phyloP scores from a whole-genome alignment of 2,113 vertebrate genomes.

The Engraulis encrasicolus region DNA sequence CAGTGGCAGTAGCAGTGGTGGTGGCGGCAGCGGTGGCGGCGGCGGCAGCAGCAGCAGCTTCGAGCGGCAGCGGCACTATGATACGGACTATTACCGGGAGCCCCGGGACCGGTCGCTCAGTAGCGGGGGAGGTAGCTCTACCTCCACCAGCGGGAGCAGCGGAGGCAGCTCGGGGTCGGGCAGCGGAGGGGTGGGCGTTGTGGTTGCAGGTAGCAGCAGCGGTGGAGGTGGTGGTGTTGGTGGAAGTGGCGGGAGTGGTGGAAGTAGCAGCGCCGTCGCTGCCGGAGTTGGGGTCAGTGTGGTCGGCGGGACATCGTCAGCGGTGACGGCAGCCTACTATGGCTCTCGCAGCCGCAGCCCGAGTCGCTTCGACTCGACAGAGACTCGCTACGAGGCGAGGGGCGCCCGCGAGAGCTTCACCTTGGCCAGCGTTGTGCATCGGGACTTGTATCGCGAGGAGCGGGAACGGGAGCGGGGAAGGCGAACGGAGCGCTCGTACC shows the following conservation, averaged over 20 bases:
- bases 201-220: constrained; percentile 76
- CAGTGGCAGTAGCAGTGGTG: constrained; percentile 81
- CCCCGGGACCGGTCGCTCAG: constrained; percentile 90
- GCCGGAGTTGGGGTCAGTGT: constrained; percentile 64
- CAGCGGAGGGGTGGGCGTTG: constrained; percentile 70
- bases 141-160: constrained; percentile 41
- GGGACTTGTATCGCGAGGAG: constrained; percentile 96
- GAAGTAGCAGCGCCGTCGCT: constrained; percentile 80
- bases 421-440: constrained; percentile 95
- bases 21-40: constrained; percentile 71
- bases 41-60: constrained; percentile 88
- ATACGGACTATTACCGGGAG: constrained; percentile 97
- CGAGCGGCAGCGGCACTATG: constrained; percentile 96
- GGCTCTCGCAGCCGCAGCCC: constrained; percentile 95
- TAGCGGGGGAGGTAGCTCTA: constrained; percentile 60
- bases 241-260: constrained; percentile 79
- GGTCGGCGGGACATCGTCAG: constrained; percentile 58
- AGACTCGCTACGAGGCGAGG: constrained; percentile 93
- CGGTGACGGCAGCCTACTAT: constrained; percentile 84
- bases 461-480: constrained; percentile 89
- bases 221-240: constrained; percentile 79
- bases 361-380: constrained; percentile 92
- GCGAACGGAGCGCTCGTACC: constrained; percentile 88
- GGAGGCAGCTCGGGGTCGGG: constrained; percentile 79
- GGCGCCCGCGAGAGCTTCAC: constrained; percentile 88